phyloP scores from a whole-genome alignment of 2,797 vertebrate genomes.

The Echeneis naucrates region DNA sequence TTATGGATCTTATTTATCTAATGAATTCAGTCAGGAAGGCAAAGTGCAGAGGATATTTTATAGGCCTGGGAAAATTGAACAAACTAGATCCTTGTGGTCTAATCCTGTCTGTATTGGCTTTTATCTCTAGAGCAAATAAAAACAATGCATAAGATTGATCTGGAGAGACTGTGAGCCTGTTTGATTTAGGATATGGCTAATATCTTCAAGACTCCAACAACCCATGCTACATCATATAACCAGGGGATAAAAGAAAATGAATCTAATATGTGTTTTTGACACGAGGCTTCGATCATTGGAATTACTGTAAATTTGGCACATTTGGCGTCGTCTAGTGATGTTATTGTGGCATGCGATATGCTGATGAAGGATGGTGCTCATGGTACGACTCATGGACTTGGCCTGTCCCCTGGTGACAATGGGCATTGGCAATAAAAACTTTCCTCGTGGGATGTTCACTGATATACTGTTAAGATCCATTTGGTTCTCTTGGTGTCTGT shows the following conservation, averaged over 20 bases:
- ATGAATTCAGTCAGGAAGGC: slow-evolving; percentile 21
- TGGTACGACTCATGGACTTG: neutral
- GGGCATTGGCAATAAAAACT: neutral
- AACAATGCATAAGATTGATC: slow-evolving; percentile 38
- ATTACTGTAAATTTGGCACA: neutral
- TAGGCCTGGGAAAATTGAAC: slow-evolving; percentile 45
- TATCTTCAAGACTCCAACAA: slow-evolving; percentile 32
- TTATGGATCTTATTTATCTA: slow-evolving; percentile 56
- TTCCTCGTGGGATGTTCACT: slow-evolving; percentile 12
- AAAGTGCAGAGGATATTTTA: slow-evolving; percentile 48
- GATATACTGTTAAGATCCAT: neutral
- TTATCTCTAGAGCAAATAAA: slow-evolving; percentile 58
- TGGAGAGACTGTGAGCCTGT: slow-evolving; percentile 53
- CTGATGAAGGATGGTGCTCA: neutral
- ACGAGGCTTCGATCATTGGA: neutral
- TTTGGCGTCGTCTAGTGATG: neutral
- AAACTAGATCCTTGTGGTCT: slow-evolving; percentile 49
- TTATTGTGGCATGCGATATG: neutral
- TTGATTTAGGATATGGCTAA: slow-evolving; percentile 72
- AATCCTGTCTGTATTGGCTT: slow-evolving; percentile 59
- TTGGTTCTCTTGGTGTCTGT: neutral
- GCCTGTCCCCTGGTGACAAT: too few species aligned
- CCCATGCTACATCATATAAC: slow-evolving; percentile 10
- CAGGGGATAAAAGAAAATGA: slow-evolving; percentile 10
- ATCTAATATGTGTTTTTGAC: slow-evolving; percentile 2